Evolutionary conservation across 35 echinoderm and acorn worm genomes (phyloP).

Genomic region (Apostichopus japonicus): DNA sequence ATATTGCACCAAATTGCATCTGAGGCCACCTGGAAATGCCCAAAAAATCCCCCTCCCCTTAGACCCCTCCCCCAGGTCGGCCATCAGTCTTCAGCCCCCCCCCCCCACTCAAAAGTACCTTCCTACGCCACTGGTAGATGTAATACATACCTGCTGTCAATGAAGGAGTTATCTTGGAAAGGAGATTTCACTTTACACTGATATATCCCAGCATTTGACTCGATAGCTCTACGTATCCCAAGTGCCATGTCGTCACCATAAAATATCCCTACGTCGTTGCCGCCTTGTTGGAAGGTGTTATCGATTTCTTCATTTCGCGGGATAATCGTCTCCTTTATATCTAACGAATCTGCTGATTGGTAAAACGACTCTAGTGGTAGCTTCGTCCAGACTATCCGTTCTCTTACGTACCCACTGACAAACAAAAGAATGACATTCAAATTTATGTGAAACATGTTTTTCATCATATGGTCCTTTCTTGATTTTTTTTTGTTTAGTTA

Average conservation of each 20-base stretch:
- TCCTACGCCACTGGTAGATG: too few relatives aligned
- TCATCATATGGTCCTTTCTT: too few relatives aligned
- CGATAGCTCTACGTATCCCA: neutral
- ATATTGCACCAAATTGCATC: too few relatives aligned
- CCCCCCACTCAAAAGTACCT: too few relatives aligned
- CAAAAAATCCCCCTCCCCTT: too few relatives aligned
- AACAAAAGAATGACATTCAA: neutral
- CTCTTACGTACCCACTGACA: slow-evolving; percentile 2
- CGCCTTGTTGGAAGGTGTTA: too few relatives aligned
- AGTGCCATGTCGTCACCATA: slow-evolving; percentile 16
- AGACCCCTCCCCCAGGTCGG: too few relatives aligned
- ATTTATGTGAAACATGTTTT: neutral
- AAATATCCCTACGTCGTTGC: neutral
- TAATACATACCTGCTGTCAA: slow-evolving; percentile 8
- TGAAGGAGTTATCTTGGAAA: neutral
- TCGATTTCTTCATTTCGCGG: neutral
- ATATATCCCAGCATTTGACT: slow-evolving; percentile 14
- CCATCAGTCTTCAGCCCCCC: too few relatives aligned
- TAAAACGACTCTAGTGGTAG: neutral
- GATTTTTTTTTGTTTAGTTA: too few relatives aligned
- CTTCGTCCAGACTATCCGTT: neutral
- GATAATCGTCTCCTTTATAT: neutral
- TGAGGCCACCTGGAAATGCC: too few relatives aligned
- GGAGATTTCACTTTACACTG: neutral
- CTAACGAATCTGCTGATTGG: neutral